Evolutionary conservation across 1,140 invertebrate genomes (phyloP).

Genomic region (Mya arenaria): DNA sequence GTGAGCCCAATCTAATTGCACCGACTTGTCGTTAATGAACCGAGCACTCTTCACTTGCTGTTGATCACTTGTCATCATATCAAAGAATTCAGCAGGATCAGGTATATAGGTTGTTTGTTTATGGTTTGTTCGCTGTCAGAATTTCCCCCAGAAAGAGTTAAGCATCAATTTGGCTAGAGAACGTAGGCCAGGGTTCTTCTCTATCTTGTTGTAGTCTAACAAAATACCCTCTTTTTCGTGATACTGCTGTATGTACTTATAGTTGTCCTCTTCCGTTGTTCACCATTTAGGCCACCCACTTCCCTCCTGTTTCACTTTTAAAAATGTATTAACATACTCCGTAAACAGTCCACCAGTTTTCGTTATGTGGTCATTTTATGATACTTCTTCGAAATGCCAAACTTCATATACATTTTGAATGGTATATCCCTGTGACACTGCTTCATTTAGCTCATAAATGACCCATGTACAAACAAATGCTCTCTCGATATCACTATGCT

Average conservation of each 20-base stretch:
- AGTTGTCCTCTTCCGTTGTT: conserved; percentile 42
- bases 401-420: conserved; percentile 1
- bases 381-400: neutral
- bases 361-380: conserved; percentile 49
- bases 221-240: conserved; percentile 71
- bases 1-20: conserved; percentile 18
- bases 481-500: conserved; percentile 4
- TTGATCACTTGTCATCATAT: conserved; percentile 63
- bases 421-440: neutral
- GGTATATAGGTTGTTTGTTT: conserved; percentile 67
- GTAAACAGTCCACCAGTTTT: conserved; percentile 42
- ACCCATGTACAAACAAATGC: conserved; percentile 16
- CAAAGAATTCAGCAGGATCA: conserved; percentile 58
- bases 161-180: conserved; percentile 57
- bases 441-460: neutral
- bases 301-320: conserved; percentile 60
- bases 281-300: conserved; percentile 53
- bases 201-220: conserved; percentile 74
- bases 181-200: conserved; percentile 72
- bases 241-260: conserved; percentile 75
- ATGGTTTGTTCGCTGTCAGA: conserved; percentile 55
- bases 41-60: conserved; percentile 7
- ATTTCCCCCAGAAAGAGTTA: conserved; percentile 65
- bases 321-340: conserved; percentile 58
- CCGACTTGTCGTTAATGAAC: conserved; percentile 29